Conservation (phyloP, 1,140 invertebrate genomes). For the Panagrolaimus sp. region DNA sequence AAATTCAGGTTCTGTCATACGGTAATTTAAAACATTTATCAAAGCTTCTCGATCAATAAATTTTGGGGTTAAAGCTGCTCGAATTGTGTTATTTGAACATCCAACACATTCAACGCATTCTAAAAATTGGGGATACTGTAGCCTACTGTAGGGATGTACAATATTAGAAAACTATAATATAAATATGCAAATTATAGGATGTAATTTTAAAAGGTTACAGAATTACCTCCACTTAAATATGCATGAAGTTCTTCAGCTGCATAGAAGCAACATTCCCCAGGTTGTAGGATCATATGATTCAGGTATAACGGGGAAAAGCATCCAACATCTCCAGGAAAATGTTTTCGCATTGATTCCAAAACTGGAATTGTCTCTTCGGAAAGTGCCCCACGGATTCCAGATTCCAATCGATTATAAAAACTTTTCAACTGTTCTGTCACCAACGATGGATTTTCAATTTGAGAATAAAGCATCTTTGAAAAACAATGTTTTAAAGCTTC, state of each 20-base stretch:
- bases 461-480: conserved; percentile 34
- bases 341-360: conserved; percentile 27
- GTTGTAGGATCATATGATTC: conserved; percentile 76
- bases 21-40: conserved; percentile 76
- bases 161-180: no score
- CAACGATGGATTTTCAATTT: conserved; percentile 25
- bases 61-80: conserved; percentile 91
- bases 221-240: conserved; percentile 81
- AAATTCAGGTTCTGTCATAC: conserved; percentile 61
- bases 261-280: conserved; percentile 86
- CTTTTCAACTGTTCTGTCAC: no score
- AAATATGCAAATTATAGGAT: no score
- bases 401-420: no score
- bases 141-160: no score
- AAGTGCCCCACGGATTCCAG: conserved; percentile 45
- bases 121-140: no score
- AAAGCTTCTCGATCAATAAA: conserved; percentile 83
- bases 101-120: conserved; percentile 98
- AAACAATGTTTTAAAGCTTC: conserved; percentile 31
- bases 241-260: no score
- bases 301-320: conserved; percentile 89
- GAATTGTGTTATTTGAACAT: conserved; percentile 92
- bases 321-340: conserved; percentile 89
- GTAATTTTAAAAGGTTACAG: no score
- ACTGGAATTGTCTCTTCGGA: conserved; percentile 61